Conservation (phyloP, 2,888 invertebrate species). For the Tanaodytes sp. region DNA sequence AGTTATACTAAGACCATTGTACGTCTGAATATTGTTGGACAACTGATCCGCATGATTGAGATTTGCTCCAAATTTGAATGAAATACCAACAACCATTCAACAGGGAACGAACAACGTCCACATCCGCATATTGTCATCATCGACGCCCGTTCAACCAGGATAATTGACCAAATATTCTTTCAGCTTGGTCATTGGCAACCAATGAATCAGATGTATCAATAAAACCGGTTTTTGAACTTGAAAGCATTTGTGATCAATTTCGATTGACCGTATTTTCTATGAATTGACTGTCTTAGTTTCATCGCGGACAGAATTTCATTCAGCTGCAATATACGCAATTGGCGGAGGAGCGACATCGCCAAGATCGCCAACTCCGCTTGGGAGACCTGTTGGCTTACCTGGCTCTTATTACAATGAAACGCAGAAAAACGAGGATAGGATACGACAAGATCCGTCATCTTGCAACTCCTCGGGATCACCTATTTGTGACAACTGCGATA, state of each 20-base stretch:
- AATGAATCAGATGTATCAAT: too few species aligned
- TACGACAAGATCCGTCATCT: constrained; percentile 73
- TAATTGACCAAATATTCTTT: constrained; percentile 15
- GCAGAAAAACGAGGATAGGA: constrained; percentile 76
- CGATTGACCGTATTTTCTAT: constrained; percentile 30
- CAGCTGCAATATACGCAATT: constrained; percentile 85
- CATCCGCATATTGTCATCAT: constrained; percentile 45
- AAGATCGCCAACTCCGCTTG: constrained; percentile 76
- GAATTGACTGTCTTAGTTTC: constrained; percentile 66
- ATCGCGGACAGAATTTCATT: constrained; percentile 78
- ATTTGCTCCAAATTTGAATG: too few species aligned
- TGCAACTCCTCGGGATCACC: constrained; percentile 75
- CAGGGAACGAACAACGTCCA: constrained; percentile 58
- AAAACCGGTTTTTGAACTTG: too few species aligned
- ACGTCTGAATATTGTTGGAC: too few species aligned
- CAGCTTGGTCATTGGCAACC: constrained; percentile 1
- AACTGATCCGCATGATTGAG: too few species aligned
- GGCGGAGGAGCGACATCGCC: constrained; percentile 78
- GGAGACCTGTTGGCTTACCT: constrained; percentile 67
- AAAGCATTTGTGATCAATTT: constrained; percentile 7
- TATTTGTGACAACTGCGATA: constrained; percentile 88
- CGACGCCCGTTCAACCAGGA: too few species aligned
- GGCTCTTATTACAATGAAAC: constrained; percentile 55
- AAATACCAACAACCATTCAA: constrained; percentile 32
- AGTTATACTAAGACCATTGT: too few species aligned